Evolutionary conservation across 2,113 vertebrate species (phyloP).

Genomic region (Telmatochromis sp.): DNA sequence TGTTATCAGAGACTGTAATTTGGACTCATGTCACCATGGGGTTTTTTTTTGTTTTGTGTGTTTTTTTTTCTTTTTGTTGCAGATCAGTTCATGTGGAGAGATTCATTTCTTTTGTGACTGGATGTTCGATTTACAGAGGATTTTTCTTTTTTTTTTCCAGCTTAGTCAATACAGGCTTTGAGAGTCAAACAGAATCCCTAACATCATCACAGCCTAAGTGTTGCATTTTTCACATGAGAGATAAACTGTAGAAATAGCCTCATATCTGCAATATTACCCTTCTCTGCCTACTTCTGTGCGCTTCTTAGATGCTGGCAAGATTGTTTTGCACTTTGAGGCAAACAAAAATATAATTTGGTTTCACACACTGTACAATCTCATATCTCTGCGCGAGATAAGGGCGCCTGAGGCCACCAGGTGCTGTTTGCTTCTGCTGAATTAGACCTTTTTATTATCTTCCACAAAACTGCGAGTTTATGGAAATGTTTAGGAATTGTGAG

Average conservation of each 20-base stretch:
- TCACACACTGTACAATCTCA: slow-evolving; percentile 20
- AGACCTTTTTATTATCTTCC: slow-evolving; percentile 34
- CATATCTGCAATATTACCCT: not conserved
- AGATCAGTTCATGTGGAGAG: not conserved
- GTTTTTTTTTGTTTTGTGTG: accelerated
- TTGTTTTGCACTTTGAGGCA: slow-evolving; percentile 35
- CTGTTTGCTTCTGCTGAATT: slow-evolving; percentile 20
- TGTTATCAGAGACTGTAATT: not conserved
- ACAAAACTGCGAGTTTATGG: slow-evolving; percentile 28
- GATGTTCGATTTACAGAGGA: not conserved
- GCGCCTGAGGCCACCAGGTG: slow-evolving; percentile 15
- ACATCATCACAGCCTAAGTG: not conserved
- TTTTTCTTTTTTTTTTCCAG: not conserved
- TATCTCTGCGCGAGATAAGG: slow-evolving; percentile 9
- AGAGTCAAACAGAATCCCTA: not conserved
- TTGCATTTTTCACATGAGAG: slow-evolving; percentile 5
- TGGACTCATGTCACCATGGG: not conserved
- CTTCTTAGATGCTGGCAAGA: slow-evolving; percentile 13
- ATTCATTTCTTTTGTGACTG: not conserved
- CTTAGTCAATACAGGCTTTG: not conserved
- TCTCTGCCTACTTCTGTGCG: not conserved
- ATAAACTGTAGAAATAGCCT: slow-evolving; percentile 16
- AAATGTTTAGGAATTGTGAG: slow-evolving; percentile 25
- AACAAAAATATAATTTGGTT: slow-evolving; percentile 49
- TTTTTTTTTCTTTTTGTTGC: not conserved